Conservation (phyloP, 2,888 invertebrate genomes). For the Eugnorisma glareosa region DNA sequence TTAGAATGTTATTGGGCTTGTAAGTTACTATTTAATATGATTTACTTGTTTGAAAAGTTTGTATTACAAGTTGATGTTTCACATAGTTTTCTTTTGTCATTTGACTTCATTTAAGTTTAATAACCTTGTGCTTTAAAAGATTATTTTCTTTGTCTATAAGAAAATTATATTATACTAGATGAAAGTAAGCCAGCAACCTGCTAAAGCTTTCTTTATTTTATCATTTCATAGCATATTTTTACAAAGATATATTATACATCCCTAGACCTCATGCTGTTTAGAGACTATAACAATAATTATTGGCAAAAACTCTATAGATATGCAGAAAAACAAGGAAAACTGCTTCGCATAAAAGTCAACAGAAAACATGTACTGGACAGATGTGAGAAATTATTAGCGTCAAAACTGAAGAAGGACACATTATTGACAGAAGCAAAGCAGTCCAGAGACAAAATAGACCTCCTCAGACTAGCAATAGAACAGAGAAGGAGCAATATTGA, state of each 20-base stretch:
- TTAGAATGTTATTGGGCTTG: not conserved
- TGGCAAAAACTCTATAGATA: conserved; percentile 84
- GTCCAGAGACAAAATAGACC: conserved; percentile 84
- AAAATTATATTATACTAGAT: not conserved
- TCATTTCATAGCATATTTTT: not conserved
- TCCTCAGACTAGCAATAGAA: conserved; percentile 85
- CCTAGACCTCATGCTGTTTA: not conserved
- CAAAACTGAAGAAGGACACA: conserved; percentile 83
- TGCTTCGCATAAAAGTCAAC: conserved; percentile 90
- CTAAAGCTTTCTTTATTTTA: not conserved
- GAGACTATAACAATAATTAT: not conserved
- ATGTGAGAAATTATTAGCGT: conserved; percentile 85
- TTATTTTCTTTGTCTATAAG: not conserved
- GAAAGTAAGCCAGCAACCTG: too few species aligned
- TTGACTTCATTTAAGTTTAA: conserved; percentile 1
- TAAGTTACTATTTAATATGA: too few species aligned
- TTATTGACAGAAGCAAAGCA: conserved; percentile 84
- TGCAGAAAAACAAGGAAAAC: conserved; percentile 92
- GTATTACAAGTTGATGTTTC: not conserved
- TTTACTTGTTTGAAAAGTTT: not conserved
- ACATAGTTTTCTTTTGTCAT: not conserved
- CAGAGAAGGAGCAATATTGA: conserved; percentile 82
- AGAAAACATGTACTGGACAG: conserved; percentile 90
- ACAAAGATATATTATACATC: not conserved
- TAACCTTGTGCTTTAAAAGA: not conserved